Conservation (phyloP, 2,888 invertebrate genomes). For the Athalia cordata region DNA sequence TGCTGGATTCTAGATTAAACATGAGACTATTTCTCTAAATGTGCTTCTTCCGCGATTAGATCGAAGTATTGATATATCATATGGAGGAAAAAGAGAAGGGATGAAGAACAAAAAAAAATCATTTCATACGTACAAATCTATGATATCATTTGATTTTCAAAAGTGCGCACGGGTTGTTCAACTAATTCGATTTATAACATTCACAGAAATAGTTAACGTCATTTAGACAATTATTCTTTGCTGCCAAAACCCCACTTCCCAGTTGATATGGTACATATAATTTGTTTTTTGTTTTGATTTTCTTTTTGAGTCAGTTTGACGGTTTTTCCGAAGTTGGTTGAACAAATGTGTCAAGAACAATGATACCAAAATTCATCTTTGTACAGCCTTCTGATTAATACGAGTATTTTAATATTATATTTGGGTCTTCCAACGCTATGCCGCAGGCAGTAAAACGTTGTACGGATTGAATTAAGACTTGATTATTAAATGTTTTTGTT, state of each 20-base stretch:
- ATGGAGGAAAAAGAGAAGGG: neutral
- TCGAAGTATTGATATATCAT: neutral
- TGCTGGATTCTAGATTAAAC: conserved; percentile 32
- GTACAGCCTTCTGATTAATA: neutral
- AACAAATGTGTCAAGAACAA: neutral
- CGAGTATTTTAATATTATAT: neutral
- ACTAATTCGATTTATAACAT: too few species aligned
- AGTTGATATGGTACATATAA: neutral
- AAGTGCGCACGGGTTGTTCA: too few species aligned
- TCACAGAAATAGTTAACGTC: too few species aligned
- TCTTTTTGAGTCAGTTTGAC: neutral
- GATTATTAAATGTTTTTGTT: conserved; percentile 9
- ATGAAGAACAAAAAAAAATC: neutral
- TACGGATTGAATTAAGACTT: conserved; percentile 14
- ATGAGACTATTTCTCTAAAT: conserved; percentile 3
- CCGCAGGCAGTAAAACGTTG: neutral
- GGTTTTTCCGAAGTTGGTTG: neutral
- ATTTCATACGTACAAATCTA: too few species aligned
- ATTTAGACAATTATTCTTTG: conserved; percentile 10
- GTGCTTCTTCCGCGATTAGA: neutral
- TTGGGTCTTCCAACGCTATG: conserved; percentile 23
- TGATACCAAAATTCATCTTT: neutral
- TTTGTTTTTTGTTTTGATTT: neutral
- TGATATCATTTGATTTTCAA: too few species aligned
- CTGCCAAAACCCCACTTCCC: neutral